Conservation (phyloP, 2,113 vertebrate genomes). For the Protobothrops flavoviridis region DNA sequence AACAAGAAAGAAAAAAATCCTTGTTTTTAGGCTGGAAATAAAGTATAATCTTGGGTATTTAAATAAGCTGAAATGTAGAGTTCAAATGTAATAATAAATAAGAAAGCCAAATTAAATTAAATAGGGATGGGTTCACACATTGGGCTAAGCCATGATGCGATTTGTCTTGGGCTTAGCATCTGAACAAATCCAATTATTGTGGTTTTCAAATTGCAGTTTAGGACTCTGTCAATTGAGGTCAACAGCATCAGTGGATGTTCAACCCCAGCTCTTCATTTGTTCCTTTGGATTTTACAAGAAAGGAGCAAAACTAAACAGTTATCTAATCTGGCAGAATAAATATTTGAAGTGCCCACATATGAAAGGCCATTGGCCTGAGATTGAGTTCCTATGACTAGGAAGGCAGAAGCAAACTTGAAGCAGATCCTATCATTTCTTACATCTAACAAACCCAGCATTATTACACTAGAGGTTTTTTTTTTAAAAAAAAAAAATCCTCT, state of each 20-base stretch:
- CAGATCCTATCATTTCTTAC: constrained; percentile 36
- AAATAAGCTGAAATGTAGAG: background rate
- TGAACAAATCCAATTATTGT: background rate
- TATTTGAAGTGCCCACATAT: background rate
- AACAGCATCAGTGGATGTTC: background rate
- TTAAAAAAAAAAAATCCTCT: constrained; percentile 1
- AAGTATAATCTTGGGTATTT: background rate
- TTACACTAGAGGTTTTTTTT: constrained; percentile 13
- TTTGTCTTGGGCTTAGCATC: background rate
- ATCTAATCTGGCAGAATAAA: background rate
- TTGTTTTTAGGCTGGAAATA: background rate
- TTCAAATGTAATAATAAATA: background rate
- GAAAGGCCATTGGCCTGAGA: background rate
- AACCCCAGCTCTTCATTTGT: background rate
- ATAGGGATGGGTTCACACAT: background rate
- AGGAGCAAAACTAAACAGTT: background rate
- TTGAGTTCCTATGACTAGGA: background rate
- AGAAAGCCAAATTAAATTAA: background rate
- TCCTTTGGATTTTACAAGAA: background rate
- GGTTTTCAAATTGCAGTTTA: background rate
- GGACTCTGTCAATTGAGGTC: background rate
- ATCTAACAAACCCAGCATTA: background rate
- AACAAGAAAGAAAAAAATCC: constrained; percentile 12
- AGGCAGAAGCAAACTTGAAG: constrained; percentile 35
- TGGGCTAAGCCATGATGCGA: background rate